Evolutionary conservation across 2,113 vertebrate genomes (phyloP), one percentile per base, ranked within the genome.

Genomic region (Tapirus terrestris): DNA sequence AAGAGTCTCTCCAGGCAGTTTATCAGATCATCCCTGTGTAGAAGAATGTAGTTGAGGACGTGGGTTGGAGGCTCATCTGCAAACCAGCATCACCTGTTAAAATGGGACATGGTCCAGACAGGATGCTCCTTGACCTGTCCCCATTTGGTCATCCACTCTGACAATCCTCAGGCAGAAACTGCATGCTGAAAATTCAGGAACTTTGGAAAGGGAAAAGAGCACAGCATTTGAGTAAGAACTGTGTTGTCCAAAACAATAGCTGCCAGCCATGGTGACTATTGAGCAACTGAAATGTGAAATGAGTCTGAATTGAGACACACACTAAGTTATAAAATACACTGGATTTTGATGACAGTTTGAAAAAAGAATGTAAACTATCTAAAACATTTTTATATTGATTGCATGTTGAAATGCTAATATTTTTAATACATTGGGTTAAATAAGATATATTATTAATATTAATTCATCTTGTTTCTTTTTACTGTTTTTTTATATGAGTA

Each of bases 341-440:
- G 51, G 31, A 84, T 60, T 95, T 96, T 81, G 51, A 65, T 91
- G 33, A 88, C 39, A 45, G 1, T 56, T 27, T 89, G 81, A 88
- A 94, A 96, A 77, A 76, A 70, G 36, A 82, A 65, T 92, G 36
- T 81, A 77, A 76, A 76, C 33, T 68, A 88, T 68, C 36, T 95
- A n/a, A 73, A 91, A 45, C 45, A 33, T 4, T 83, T 88, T 84
- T 84, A 23, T 56, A 48, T 67, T 29, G n/a, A 80, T 90, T 61
- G 72, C 10, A 39, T 63, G 14, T 48, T 56, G 63, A 83, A 94
- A 94, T 39, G 6, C 17, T 67, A 31, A 36, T 82, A 68, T 67
- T 89, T 94, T 91, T 43, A 25, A 70, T 33, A 33, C 11, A 25
- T 33, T 53, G 23, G 13, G 1, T 79, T 87, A 58, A 89, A 76